Evolutionary conservation across 2,113 vertebrate genomes (phyloP).

Genomic region (Brachionichthys hirsutus): DNA sequence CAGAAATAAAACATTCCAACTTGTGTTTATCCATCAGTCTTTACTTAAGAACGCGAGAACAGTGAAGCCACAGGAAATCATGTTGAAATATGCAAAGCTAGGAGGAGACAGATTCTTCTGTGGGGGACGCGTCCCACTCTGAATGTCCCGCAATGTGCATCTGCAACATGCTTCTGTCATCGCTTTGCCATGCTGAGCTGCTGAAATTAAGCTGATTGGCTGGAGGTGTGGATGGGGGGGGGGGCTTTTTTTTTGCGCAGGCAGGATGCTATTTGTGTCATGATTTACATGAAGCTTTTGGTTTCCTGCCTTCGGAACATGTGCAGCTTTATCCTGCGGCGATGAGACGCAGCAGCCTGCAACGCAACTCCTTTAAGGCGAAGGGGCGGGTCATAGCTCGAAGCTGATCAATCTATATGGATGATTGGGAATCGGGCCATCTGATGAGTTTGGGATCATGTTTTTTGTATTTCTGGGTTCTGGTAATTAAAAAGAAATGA

Average conservation of each 20-base stretch:
- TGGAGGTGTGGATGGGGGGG: slow-evolving; percentile 45
- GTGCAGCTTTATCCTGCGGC: too few relatives aligned
- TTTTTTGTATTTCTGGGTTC: too few relatives aligned
- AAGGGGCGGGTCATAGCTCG: too few relatives aligned
- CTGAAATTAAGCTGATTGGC: slow-evolving; percentile 68
- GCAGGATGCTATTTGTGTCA: too few relatives aligned
- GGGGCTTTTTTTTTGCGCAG: background rate
- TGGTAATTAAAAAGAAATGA: background rate
- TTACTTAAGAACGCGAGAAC: slow-evolving; percentile 3
- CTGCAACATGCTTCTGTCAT: slow-evolving; percentile 81
- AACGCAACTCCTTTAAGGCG: too few relatives aligned
- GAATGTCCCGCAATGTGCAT: slow-evolving; percentile 75
- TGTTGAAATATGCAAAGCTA: slow-evolving; percentile 26
- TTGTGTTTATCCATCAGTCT: slow-evolving; percentile 32
- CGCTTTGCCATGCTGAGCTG: slow-evolving; percentile 80
- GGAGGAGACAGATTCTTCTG: slow-evolving; percentile 18
- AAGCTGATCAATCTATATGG: too few relatives aligned
- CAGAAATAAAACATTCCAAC: slow-evolving; percentile 27
- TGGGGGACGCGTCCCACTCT: slow-evolving; percentile 38
- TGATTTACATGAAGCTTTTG: too few relatives aligned
- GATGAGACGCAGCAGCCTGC: too few relatives aligned
- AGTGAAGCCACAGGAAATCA: slow-evolving; percentile 31
- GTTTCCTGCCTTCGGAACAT: too few relatives aligned
- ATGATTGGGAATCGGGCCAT: too few relatives aligned
- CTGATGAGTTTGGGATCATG: too few relatives aligned